Percentiles rank a stretch among this genome's conserved stretches.
Evolutionary conservation across 2,113 vertebrate species (phyloP).

Genomic region (Isurus oxyrinchus): DNA sequence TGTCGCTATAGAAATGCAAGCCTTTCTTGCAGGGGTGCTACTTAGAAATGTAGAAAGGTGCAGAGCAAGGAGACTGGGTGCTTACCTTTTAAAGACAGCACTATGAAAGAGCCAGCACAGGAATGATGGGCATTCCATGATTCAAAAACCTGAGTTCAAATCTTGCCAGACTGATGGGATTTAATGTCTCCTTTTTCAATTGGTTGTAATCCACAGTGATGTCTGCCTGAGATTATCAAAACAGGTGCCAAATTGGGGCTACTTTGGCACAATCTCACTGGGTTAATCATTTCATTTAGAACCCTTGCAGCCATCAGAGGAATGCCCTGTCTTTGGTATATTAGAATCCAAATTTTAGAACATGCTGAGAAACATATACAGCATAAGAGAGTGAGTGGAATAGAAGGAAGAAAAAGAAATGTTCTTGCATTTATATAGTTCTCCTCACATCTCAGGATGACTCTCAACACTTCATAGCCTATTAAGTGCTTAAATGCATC

Average conservation of each 20-base stretch:
- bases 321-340: neutral
- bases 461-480: neutral
- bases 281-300: neutral
- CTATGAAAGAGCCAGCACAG: neutral
- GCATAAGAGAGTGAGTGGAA: neutral
- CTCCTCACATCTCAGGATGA: neutral
- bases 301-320: neutral
- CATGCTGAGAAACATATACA: neutral
- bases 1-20: neutral
- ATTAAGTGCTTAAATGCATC: neutral
- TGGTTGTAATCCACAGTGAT: neutral
- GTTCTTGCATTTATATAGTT: neutral
- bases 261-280: neutral
- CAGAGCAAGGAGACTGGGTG: neutral
- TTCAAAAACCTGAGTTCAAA: neutral
- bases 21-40: neutral
- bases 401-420: neutral
- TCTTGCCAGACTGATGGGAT: neutral
- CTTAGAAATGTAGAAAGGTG: neutral
- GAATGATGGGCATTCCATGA: neutral
- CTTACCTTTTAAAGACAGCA: neutral
- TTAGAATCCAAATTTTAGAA: neutral
- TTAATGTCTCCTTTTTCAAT: neutral
- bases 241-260: neutral
- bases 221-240: neutral